Conservation (phyloP, 2,797 vertebrate species). For the Neopelma chrysocephalum region DNA sequence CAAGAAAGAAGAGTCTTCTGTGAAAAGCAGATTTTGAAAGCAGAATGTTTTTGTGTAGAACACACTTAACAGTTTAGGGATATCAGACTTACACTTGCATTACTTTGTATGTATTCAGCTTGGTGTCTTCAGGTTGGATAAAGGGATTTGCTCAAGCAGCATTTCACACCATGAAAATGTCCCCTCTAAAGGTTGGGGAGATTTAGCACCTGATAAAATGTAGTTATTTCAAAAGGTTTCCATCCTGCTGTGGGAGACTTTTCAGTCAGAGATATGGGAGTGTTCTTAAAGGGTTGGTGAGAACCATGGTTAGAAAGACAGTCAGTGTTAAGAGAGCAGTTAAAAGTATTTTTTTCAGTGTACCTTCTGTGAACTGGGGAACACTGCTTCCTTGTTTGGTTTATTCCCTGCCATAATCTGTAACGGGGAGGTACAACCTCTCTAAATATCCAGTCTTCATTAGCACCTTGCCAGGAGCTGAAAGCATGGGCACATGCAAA, state of each 20-base stretch:
- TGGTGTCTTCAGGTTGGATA: background rate
- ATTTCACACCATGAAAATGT: background rate
- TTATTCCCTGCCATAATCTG: background rate
- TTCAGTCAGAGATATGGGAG: background rate
- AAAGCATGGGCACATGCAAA: rapidly evolving
- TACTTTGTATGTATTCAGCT: background rate
- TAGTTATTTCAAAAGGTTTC: background rate
- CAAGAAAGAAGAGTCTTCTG: background rate
- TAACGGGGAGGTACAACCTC: background rate
- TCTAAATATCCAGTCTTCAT: background rate
- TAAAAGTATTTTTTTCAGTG: background rate
- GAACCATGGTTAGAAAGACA: background rate
- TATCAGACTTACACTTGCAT: background rate
- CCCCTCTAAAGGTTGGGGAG: background rate
- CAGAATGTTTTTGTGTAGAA: background rate
- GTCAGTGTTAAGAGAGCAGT: background rate
- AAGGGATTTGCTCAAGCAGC: background rate
- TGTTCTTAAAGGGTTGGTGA: background rate
- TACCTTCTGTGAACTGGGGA: background rate
- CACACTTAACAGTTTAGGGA: background rate
- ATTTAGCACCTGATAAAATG: background rate
- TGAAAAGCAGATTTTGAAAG: constrained; percentile 6
- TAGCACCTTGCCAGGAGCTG: background rate
- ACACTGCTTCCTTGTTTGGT: background rate
- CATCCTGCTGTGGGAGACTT: background rate